These are phyloP conservation scores for Hydrocynus forskahlii DNA, from an alignment of 2,797 vertebrate species.

Conservation along the genomic window DNA sequence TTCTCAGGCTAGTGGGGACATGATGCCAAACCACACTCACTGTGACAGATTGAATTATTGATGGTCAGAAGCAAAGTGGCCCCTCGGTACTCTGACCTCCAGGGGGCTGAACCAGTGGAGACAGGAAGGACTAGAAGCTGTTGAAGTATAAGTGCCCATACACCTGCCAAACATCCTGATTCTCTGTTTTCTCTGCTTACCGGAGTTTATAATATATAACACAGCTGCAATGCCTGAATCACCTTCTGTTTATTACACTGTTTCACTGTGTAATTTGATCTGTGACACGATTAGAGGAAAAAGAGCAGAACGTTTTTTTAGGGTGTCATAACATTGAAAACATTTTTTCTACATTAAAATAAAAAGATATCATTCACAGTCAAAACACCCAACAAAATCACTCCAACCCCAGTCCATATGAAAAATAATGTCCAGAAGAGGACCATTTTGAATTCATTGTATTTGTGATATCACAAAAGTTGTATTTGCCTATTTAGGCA, in stretches of 20 bases:
- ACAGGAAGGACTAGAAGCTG: conserved; percentile 37
- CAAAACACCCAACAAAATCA: too few relatives aligned
- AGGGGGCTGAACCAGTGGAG: conserved; percentile 37
- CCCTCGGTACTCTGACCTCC: conserved; percentile 60
- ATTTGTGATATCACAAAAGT: not conserved
- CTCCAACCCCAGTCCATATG: too few relatives aligned
- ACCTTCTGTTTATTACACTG: not conserved
- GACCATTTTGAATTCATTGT: not conserved
- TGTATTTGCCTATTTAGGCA: not conserved
- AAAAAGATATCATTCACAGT: too few relatives aligned
- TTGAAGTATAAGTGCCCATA: conserved; percentile 45
- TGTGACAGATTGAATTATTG: conserved; percentile 75
- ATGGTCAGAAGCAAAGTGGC: conserved; percentile 54
- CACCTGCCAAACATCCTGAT: conserved; percentile 44
- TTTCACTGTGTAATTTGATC: conserved; percentile 9
- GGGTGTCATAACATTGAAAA: too few relatives aligned
- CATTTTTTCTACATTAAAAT: too few relatives aligned
- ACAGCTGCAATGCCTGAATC: not conserved
- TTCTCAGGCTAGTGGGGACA: conserved; percentile 11
- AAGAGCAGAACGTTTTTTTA: not conserved
- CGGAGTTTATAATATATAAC: conserved; percentile 16
- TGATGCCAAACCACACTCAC: conserved; percentile 68
- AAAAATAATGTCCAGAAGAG: too few relatives aligned
- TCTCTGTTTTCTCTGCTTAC: conserved; percentile 29
- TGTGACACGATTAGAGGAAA: conserved; percentile 19